Evolutionary conservation across 2,888 invertebrate species (phyloP).

Genomic region (Sminthurinus aureus): DNA sequence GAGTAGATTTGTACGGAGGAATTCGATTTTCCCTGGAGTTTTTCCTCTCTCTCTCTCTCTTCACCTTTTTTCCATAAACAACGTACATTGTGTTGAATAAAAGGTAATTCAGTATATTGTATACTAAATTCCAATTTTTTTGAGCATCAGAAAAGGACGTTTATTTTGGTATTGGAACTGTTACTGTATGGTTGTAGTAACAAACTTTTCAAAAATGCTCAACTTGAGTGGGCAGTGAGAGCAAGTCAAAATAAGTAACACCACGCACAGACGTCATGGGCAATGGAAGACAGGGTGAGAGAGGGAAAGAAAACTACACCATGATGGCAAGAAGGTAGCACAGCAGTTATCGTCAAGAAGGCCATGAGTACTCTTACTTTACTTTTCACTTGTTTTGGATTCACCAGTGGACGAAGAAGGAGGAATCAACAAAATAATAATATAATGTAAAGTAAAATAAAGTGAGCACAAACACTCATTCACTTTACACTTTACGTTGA

Average conservation of each 20-base stretch:
- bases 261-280: constrained; percentile 31
- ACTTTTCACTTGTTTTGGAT: constrained; percentile 1
- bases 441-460: constrained; percentile 9
- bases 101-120: neutral
- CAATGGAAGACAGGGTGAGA: constrained; percentile 31
- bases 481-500: constrained; percentile 25
- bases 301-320: constrained; percentile 4
- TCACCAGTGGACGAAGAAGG: neutral
- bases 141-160: neutral
- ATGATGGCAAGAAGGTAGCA: neutral
- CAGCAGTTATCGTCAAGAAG: neutral
- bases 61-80: neutral
- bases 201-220: neutral
- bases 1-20: neutral
- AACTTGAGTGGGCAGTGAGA: neutral
- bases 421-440: neutral
- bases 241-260: neutral
- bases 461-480: constrained; percentile 26
- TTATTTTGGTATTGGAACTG: neutral
- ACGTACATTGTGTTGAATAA: neutral
- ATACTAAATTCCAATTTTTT: neutral
- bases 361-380: neutral
- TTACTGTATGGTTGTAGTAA: no score
- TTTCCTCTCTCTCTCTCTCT: neutral
- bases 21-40: neutral